Percentiles rank a stretch among this genome's conserved stretches.
These are phyloP conservation scores for Jaculus jaculus DNA, from an alignment of 2,113 vertebrate species.

Conservation along the genomic window DNA sequence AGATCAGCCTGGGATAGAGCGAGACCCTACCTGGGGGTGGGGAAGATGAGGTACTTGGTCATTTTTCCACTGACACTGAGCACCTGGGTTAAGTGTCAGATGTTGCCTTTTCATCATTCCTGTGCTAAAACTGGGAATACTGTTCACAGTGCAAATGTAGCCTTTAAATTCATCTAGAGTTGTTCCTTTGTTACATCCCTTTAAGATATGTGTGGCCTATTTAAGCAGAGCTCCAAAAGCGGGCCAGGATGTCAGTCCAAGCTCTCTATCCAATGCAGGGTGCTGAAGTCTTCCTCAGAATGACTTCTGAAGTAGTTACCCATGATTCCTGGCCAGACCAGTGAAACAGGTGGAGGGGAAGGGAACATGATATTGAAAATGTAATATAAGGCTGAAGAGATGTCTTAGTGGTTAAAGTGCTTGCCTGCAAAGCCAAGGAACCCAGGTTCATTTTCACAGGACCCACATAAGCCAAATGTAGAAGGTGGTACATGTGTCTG, in stretches of 20 bases:
- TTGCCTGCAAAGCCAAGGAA: too few species aligned
- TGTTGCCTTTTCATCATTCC: slow-evolving; percentile 12
- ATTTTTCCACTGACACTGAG: neutral
- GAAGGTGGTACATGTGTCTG: too few species aligned
- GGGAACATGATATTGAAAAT: neutral
- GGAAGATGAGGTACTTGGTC: neutral
- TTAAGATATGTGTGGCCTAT: neutral
- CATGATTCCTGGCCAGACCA: slow-evolving; percentile 33
- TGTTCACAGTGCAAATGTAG: slow-evolving; percentile 13
- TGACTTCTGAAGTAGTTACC: slow-evolving; percentile 25
- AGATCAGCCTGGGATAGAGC: too few species aligned
- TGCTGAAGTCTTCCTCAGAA: slow-evolving; percentile 24
- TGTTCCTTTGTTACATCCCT: neutral
- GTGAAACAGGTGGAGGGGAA: slow-evolving; percentile 13
- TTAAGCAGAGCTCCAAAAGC: slow-evolving; percentile 30
- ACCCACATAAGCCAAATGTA: too few species aligned
- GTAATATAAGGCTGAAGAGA: neutral
- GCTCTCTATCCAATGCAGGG: neutral
- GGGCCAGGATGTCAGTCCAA: slow-evolving; percentile 25
- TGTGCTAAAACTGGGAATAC: neutral
- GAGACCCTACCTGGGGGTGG: too few species aligned
- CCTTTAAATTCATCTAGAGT: slow-evolving; percentile 31
- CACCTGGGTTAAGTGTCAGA: slow-evolving; percentile 19
- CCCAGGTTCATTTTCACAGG: too few species aligned
- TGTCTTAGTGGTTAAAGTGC: too few species aligned